These are phyloP conservation scores for Macrotus californicus DNA, from an alignment of 2,113 vertebrate species.

Conservation along the genomic window DNA sequence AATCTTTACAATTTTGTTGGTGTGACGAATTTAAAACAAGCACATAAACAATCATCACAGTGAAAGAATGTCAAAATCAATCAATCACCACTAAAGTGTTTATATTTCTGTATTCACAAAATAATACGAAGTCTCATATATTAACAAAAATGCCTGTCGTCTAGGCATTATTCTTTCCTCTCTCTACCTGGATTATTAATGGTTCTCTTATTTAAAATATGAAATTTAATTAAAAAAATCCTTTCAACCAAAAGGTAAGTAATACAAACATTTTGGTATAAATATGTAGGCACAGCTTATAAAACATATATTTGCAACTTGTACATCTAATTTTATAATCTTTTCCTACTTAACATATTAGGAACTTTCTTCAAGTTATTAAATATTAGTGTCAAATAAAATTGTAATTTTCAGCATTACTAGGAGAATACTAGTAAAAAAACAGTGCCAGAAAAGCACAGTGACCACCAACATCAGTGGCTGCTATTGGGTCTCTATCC, in stretches of 20 bases:
- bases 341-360: background rate
- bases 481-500: background rate
- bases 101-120: background rate
- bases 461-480: background rate
- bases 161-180: background rate
- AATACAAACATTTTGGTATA: background rate
- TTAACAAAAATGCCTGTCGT: slow-evolving; percentile 11
- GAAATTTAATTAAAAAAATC: slow-evolving; percentile 1
- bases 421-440: background rate
- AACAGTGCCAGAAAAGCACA: background rate
- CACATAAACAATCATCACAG: background rate
- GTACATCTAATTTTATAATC: background rate
- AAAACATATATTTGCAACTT: background rate
- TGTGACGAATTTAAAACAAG: background rate
- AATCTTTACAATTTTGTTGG: slow-evolving; percentile 4
- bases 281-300: background rate
- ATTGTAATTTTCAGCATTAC: background rate
- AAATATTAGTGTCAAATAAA: background rate
- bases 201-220: background rate
- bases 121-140: background rate
- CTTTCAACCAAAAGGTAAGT: background rate
- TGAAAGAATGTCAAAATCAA: slow-evolving; percentile 13
- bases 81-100: background rate
- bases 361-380: background rate
- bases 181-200: background rate